Conservation (phyloP, 2,888 invertebrate genomes). For the Petrolisthes cinctipes region DNA sequence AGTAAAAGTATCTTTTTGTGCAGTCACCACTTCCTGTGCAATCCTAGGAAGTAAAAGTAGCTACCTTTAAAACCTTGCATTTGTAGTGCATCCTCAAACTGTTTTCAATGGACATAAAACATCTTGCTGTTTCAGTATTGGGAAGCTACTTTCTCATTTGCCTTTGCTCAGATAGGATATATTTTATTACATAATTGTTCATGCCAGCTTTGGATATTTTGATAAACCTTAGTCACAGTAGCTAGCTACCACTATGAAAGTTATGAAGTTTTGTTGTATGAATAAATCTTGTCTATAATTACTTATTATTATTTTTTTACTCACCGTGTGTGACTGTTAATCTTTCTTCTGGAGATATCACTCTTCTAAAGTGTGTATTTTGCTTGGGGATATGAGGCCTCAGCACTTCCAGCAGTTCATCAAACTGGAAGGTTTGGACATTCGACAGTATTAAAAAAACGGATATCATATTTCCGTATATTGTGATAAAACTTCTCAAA, state of each 20-base stretch:
- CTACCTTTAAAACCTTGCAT: too few species aligned
- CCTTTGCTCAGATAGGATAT: not conserved
- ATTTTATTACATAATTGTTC: conserved; percentile 4
- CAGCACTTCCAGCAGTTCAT: conserved; percentile 34
- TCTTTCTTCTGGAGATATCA: conserved; percentile 36
- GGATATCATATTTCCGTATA: conserved; percentile 28
- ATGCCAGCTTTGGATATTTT: not conserved
- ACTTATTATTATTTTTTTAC: conserved; percentile 16
- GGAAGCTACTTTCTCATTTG: not conserved
- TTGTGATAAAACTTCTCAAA: conserved; percentile 16
- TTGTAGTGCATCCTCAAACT: too few species aligned
- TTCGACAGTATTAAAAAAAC: conserved; percentile 25
- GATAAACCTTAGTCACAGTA: conserved; percentile 16
- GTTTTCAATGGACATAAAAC: too few species aligned
- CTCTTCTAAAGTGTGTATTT: conserved; percentile 17
- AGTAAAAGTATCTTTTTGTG: too few species aligned
- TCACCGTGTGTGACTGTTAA: conserved; percentile 26
- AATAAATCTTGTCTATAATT: not conserved
- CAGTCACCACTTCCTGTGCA: too few species aligned
- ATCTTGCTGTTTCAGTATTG: too few species aligned
- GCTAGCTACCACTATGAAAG: not conserved
- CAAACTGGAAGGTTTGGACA: conserved; percentile 24
- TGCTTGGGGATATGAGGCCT: conserved; percentile 34
- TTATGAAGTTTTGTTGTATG: not conserved
- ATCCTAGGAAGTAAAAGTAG: too few species aligned